phyloP scores from a whole-genome alignment of 2,888 invertebrate species.

The Leucophora obtusa region DNA sequence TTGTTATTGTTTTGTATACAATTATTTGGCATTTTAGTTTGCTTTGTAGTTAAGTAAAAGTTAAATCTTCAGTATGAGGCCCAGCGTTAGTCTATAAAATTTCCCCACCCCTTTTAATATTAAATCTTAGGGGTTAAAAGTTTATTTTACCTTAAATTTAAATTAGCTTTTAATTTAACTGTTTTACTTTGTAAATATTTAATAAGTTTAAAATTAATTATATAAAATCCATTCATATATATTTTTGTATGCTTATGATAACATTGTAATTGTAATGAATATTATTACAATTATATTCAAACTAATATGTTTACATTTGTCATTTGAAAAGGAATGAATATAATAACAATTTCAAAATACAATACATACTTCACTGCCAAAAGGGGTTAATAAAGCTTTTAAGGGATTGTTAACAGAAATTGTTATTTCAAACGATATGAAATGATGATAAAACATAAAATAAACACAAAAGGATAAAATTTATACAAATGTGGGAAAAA shows the following conservation, averaged over 20 bases:
- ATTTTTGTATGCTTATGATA: slow-evolving; percentile 20
- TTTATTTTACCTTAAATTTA: too few relatives aligned
- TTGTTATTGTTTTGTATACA: too few relatives aligned
- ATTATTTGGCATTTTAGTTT: too few relatives aligned
- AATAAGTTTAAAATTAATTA: slow-evolving; percentile 20
- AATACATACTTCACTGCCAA: background rate
- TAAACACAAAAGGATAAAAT: background rate
- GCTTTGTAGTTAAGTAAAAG: too few relatives aligned
- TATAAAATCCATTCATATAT: slow-evolving; percentile 26
- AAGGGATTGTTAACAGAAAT: background rate
- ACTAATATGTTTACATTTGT: slow-evolving; percentile 35
- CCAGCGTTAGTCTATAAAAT: too few relatives aligned
- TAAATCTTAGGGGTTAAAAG: too few relatives aligned
- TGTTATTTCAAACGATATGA: background rate
- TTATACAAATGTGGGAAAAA: background rate
- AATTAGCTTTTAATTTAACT: background rate
- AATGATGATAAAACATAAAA: slow-evolving; percentile 8
- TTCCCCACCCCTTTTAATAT: too few relatives aligned
- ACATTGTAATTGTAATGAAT: slow-evolving; percentile 24
- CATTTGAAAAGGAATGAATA: slow-evolving; percentile 22
- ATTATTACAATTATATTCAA: slow-evolving; percentile 4
- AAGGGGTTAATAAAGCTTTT: slow-evolving; percentile 2
- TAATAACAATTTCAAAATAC: background rate
- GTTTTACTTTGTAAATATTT: background rate
- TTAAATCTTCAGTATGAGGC: too few relatives aligned